Percentiles rank a stretch among this genome's conserved stretches.
These are phyloP conservation scores for Steinernema scapterisci DNA, from an alignment of 2,888 invertebrate species.

Conservation along the genomic window DNA sequence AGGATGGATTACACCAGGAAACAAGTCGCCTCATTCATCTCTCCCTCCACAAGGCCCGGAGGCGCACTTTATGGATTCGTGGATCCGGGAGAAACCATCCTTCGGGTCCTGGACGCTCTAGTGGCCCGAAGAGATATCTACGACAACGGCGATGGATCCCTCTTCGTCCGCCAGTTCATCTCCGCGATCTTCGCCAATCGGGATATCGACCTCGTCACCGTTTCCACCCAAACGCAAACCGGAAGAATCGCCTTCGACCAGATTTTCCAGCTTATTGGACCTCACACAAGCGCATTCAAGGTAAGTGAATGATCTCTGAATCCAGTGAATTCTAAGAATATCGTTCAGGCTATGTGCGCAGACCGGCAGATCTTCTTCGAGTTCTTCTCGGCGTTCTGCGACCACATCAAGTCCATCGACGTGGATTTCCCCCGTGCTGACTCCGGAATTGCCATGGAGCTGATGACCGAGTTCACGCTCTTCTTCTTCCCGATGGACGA, in stretches of 20 bases:
- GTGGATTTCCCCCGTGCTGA: neutral
- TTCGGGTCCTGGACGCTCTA: neutral
- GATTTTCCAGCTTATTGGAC: neutral
- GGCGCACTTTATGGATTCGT: neutral
- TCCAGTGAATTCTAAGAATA: neutral
- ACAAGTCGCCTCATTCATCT: slow-evolving; percentile 4
- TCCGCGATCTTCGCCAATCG: neutral
- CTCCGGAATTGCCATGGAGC: neutral
- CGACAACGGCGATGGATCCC: neutral
- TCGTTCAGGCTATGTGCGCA: neutral
- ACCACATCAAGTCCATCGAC: neutral
- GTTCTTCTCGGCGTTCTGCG: slow-evolving; percentile 5
- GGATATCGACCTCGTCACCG: slow-evolving; percentile 12
- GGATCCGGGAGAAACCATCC: neutral
- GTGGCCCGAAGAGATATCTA: neutral
- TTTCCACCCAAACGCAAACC: neutral
- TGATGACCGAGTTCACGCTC: slow-evolving; percentile 12
- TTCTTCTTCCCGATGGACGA: slow-evolving; percentile 12
- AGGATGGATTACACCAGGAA: neutral
- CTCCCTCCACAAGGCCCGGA: neutral
- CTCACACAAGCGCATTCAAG: neutral
- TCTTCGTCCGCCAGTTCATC: slow-evolving; percentile 6
- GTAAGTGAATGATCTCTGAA: neutral
- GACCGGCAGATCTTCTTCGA: neutral
- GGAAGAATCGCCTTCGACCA: slow-evolving; percentile 19